Base-by-base conservation (phyloP, 1,140 invertebrate genomes). In the Drosophila burlai region DNA sequence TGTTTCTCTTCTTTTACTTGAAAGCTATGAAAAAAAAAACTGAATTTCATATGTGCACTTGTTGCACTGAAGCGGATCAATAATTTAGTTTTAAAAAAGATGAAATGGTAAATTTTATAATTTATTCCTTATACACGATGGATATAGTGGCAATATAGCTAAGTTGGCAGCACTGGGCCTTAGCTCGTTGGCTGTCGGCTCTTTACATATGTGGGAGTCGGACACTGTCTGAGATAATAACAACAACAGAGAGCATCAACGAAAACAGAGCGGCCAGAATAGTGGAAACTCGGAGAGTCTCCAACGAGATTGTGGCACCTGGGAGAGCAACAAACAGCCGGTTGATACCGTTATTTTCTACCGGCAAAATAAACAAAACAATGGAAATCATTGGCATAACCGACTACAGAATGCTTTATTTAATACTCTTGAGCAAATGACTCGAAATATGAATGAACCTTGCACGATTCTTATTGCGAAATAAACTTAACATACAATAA, bases 181-280 rank as follows among this genome's bases (percentile, higher is more conserved):
- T 47, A 16, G 52, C 52, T 36, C 40, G 29, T 40, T 50, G 49
- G 62, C 62, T 31, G 36, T 72, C 36, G 54, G 10, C 36, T 63
- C 40, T 50, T 54, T 40, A 31, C 63, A 52, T 38, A 58, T 74
- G 60, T 60, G 52, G 59, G 61, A 72, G 66, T 64, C 38, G 68
- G 74, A 47, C 66, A 63, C 72, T 76, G 65, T 52, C 81, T 81
- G 85, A 89, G 79, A 85, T 90, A 85, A 90, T 82, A 90, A 90
- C 81, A 90, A 89, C 81, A 90, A 90, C 85, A 89, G 85, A 89
- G 85, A 89, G 81, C 76, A 43, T 68, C 64, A 86, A 71, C 61
- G 77, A 77, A 66, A 76, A 76, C 69, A 59, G 52, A 64, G 60
- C 45, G 65, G 24, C 45, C 47, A 63, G 29, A 49, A 50, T 11